Evolutionary conservation across 2,888 invertebrate species (phyloP), one percentile per base, ranked within the genome.

Genomic region (Odontothrips loti): DNA sequence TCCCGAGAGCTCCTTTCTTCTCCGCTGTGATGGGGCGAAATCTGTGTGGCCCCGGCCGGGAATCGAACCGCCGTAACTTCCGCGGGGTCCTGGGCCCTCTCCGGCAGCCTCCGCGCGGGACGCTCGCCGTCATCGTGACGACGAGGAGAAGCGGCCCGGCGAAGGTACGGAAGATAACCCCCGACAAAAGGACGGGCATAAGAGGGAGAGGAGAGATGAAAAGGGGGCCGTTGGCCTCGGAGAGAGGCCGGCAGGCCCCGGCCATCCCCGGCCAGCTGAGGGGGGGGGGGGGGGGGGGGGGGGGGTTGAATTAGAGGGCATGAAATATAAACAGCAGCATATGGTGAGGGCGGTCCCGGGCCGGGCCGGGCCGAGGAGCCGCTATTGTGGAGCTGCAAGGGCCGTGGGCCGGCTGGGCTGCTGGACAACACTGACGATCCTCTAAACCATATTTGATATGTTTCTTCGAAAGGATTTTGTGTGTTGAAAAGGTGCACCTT

Each of bases 301-400:
- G 27, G 27, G 12, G 68, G 27, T 27, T 23, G 68, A 75, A 75
- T 23, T 75, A 75, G 68, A 75, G 68, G 68, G 23, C 68, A 75
- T 75, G 23, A 75, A 75, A 75, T 75, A 75, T 75, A 75, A 75
- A 75, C 68, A 58, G 58, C 58, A 17, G 58, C 58, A 58, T 58
- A 58, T n/a, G 58, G 15, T 58, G 34, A 4, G 34, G 34, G 34
- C n/a, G n/a, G n/a, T n/a, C n/a, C n/a, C n/a, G n/a, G n/a, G n/a
- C n/a, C n/a, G n/a, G n/a, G n/a, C n/a, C n/a, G n/a, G n/a, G n/a
- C n/a, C n/a, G 34, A 43, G 34, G 6, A 6, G 34, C 34, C 3
- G 34, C 34, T 43, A 43, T 43, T 43, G 34, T n/a, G n/a, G n/a
- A n/a, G n/a, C n/a, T n/a, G n/a, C n/a, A n/a, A n/a, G n/a, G n/a